Percentiles rank a stretch among this genome's conserved stretches.
These are phyloP conservation scores for Delia radicum DNA, from an alignment of 1,140 invertebrate species.

Conservation along the genomic window DNA sequence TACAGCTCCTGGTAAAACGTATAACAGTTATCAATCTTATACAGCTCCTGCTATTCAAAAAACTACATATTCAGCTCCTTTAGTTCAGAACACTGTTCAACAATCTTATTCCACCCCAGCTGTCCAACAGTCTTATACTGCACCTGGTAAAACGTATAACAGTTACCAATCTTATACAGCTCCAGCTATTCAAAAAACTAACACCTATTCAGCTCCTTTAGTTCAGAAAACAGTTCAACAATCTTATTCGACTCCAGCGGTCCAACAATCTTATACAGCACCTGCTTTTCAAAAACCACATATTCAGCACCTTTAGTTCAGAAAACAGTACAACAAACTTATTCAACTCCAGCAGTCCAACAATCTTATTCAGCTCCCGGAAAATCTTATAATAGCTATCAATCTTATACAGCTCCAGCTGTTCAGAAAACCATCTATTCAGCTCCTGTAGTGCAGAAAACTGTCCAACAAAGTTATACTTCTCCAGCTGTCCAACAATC, in stretches of 20 bases:
- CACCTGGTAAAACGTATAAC: not conserved
- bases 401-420: slow-evolving; percentile 7
- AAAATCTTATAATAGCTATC: not conserved
- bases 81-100: not conserved
- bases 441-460: no score
- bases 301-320: not conserved
- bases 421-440: not conserved
- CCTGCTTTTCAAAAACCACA: not conserved
- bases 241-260: not conserved
- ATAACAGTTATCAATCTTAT: slow-evolving; percentile 9
- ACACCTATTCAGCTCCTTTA: not conserved
- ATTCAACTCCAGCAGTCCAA: not conserved
- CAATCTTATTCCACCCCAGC: slow-evolving; percentile 22
- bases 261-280: slow-evolving; percentile 9
- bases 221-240: not conserved
- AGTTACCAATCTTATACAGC: not conserved
- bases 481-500: not conserved
- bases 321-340: not conserved
- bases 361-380: slow-evolving; percentile 21
- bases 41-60: slow-evolving; percentile 11
- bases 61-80: not conserved
- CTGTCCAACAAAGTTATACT: not conserved
- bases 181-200: not conserved
- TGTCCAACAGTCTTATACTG: slow-evolving; percentile 26
- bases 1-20: not conserved